Conservation (phyloP, 2,113 vertebrate genomes). For the Heterochromis multidens region DNA sequence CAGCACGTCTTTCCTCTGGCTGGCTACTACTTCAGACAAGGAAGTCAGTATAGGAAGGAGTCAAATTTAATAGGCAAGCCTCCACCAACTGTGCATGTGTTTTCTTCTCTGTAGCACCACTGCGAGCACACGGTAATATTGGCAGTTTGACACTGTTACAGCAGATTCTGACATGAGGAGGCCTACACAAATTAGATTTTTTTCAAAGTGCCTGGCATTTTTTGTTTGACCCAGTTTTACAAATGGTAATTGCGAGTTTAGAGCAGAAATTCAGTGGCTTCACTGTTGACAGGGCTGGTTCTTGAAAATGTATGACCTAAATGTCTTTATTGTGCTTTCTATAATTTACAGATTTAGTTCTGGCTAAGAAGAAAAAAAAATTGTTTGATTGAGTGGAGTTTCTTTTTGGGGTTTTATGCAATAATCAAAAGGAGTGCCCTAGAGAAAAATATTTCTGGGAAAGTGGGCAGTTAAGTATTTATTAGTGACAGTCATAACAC, state of each 20-base stretch:
- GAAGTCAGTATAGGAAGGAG: constrained; percentile 22
- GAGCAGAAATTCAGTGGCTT: not conserved
- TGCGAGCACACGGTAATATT: constrained; percentile 7
- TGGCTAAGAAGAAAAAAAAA: not conserved
- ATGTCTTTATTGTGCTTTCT: not conserved
- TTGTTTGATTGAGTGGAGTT: constrained; percentile 11
- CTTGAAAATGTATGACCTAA: not conserved
- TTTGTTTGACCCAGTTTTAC: constrained; percentile 5
- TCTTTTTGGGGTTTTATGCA: constrained; percentile 2
- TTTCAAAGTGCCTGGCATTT: not conserved
- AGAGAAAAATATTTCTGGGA: constrained; percentile 11
- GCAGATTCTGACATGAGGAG: constrained; percentile 10
- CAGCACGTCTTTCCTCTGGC: constrained; percentile 42
- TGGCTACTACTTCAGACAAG: constrained; percentile 22
- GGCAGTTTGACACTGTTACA: constrained; percentile 20
- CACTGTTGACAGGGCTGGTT: not conserved
- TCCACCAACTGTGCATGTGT: constrained; percentile 55
- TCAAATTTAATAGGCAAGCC: constrained; percentile 38
- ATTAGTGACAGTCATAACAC: constrained; percentile 24
- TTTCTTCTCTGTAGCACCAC: constrained; percentile 18
- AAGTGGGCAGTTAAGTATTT: constrained; percentile 36
- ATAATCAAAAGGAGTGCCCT: constrained; percentile 23
- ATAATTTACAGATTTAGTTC: constrained; percentile 1
- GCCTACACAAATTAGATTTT: constrained; percentile 8
- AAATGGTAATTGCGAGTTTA: constrained; percentile 8